These are phyloP conservation scores for Pelochelys cantorii DNA, from an alignment of 2,797 vertebrate genomes.

Conservation along the genomic window DNA sequence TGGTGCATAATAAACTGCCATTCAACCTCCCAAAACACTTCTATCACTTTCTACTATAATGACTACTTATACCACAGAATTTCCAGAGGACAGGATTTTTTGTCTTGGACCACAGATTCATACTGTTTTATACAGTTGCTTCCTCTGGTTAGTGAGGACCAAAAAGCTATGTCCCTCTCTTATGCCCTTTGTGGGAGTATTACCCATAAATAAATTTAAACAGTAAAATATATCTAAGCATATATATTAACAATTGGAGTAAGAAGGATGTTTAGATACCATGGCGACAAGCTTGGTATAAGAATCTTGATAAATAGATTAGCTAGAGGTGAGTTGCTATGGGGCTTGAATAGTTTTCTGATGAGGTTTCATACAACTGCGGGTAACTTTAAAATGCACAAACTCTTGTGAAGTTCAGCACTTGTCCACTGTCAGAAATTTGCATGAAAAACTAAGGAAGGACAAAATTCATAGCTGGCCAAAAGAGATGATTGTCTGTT, in stretches of 20 bases:
- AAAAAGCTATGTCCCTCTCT: not conserved
- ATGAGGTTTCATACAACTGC: slow-evolving; percentile 47
- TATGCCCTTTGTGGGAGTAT: not conserved
- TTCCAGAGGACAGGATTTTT: slow-evolving; percentile 1
- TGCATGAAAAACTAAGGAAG: slow-evolving; percentile 61
- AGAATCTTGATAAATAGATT: not conserved
- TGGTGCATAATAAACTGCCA: not conserved
- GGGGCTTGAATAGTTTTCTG: not conserved
- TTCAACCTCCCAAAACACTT: not conserved
- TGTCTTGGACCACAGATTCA: not conserved
- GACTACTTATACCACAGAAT: not conserved
- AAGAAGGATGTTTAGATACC: not conserved
- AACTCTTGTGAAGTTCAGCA: slow-evolving; percentile 46
- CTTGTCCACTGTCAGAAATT: slow-evolving; percentile 51
- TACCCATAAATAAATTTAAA: not conserved
- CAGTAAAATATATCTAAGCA: not conserved
- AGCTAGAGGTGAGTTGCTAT: not conserved
- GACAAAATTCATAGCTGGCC: slow-evolving; percentile 68
- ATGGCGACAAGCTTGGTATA: not conserved
- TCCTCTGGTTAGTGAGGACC: accelerated
- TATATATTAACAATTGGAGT: not conserved
- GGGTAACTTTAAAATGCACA: slow-evolving; percentile 30
- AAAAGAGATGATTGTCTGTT: slow-evolving; percentile 59
- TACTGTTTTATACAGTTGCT: not conserved
- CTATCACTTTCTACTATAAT: not conserved